Evolutionary conservation across 2,113 vertebrate genomes (phyloP), one percentile per base, ranked within the genome.

Genomic region (Mesitornis unicolor): DNA sequence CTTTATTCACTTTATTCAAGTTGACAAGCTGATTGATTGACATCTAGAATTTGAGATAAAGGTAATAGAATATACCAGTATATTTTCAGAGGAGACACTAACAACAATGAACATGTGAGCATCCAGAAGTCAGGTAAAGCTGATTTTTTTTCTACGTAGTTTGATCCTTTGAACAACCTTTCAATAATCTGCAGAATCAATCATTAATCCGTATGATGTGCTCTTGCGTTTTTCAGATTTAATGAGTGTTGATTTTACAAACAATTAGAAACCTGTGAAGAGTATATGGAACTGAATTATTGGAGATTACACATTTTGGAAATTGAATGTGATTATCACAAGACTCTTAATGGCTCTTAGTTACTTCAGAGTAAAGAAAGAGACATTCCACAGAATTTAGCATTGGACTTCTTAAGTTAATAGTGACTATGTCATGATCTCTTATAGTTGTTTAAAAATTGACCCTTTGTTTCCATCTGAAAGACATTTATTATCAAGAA

Each of bases 61-160:
- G 16, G 5, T 65, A 24, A 12, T 25, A 16, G 36, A 81, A 53
- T 40, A 85, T 59, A 8, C 3, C n/a, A 59, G 9, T 14, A 9
- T 76, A 40, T 63, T 68, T 75, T 26, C 51, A 36, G 48, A 18
- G 28, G 15, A 59, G 36, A 69, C 6, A 24, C 7, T n/a, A 69
- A 61, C 11, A 47, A 19, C 7, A 50, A 20, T 0, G 1, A 63
- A 2, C 2, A 29, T 15, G 8, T 57, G 6, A 65, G 4, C 25
- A 59, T 54, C 22, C 40, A 47, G 50, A 76, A 40, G 48, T 40
- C n/a, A 68, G 35, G 24, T 45, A 47, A 14, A 36, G 36, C 9
- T 40, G 24, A 33, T 13, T 57, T 78, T 57, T 78, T 68, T 70
- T 40, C 29, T 36, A 45, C 2, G 9, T 9, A 3, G 2, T 5